These are phyloP conservation scores for Cylindroiulus punctatus DNA, from an alignment of 2,888 invertebrate species.

Conservation along the genomic window DNA sequence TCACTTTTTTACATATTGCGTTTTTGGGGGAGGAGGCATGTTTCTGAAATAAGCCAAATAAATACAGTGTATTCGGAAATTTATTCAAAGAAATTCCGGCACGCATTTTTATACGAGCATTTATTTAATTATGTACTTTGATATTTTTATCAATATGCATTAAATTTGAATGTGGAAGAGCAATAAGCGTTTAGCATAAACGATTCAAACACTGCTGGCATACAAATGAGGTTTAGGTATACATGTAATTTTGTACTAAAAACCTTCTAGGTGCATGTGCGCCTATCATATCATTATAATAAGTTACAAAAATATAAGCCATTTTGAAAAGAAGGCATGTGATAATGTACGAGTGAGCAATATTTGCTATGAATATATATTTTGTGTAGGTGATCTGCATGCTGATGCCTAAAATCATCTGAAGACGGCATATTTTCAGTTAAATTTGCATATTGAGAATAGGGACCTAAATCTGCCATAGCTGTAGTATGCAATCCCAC, in stretches of 20 bases:
- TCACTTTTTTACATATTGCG: no score
- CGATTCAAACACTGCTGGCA: neutral
- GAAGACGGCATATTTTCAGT: neutral
- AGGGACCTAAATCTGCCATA: neutral
- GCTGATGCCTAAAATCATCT: neutral
- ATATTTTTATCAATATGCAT: no score
- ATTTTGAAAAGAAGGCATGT: slow-evolving; percentile 11
- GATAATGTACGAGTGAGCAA: neutral
- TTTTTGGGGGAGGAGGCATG: no score
- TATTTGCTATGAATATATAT: neutral
- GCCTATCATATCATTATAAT: slow-evolving; percentile 16
- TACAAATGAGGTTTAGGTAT: neutral
- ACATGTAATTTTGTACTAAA: neutral
- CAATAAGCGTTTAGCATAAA: neutral
- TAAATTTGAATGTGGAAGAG: no score
- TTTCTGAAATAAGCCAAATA: no score
- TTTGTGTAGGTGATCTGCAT: slow-evolving; percentile 12
- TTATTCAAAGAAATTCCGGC: no score
- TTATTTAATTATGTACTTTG: no score
- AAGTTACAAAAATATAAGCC: neutral
- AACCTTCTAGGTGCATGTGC: neutral
- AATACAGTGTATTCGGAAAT: no score
- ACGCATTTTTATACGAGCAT: no score
- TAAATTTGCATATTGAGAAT: neutral
- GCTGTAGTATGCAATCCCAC: neutral